Evolutionary conservation across 2,888 invertebrate genomes (phyloP), one percentile per base, ranked within the genome.

Genomic region (Spialia ferax): DNA sequence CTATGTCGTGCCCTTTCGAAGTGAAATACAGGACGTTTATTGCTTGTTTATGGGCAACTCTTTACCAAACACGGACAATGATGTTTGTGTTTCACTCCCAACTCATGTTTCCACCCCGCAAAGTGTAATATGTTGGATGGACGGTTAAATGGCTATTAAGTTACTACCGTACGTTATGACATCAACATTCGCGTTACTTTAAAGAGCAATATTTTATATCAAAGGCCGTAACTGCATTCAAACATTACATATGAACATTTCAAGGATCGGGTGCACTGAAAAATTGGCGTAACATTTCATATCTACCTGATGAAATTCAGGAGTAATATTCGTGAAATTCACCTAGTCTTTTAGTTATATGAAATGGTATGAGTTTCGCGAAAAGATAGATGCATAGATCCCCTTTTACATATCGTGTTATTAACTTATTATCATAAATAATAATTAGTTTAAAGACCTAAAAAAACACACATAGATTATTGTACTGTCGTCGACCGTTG

Each of bases 1-100:
- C 65, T 65, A 59, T 35, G n/a, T 2, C 1, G 11, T 50, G 72
- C 79, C 80, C 80, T 76, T 72, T 73, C 71, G 74, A 80, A 79
- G 78, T 84, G 83, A 86, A 81, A 85, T 82, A 83, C 79, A 81
- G 78, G 79, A 81, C 77, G 76, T 86, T 88, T 88, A 88, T 85
- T 81, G 80, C 82, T 85, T 86, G 88, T 88, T 88, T 87, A 88
- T 83, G 86, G 86, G 76, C 77, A 85, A 86, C 86, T 88, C 86
- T 85, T 85, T 84, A 82, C 81, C 74, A 73, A 80, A 79, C 74
- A 69, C 73, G 76, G 77, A 79, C 81, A 81, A 81, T 81, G 75
- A 76, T 84, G 77, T 79, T 82, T 82, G 77, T 81, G 74, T 81
- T 82, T 80, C 82, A 79, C 72, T 23, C 70, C 68, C 45, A 50